These are phyloP conservation scores for Tethya wilhelma DNA, from an alignment of 37 sponge, comb jelly and placozoan genomes.

Conservation along the genomic window DNA sequence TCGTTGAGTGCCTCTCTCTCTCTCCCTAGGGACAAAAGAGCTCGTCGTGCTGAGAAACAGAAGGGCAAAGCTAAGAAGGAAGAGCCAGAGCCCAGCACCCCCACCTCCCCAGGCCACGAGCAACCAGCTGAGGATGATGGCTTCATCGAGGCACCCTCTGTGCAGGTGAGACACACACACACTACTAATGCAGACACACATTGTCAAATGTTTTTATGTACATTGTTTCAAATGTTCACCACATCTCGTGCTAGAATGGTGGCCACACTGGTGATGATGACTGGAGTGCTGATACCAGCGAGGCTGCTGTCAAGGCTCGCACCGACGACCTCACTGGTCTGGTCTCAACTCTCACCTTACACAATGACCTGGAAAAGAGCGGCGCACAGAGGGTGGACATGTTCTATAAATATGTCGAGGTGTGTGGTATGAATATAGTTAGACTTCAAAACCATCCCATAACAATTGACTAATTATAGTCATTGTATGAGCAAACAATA, in stretches of 20 bases:
- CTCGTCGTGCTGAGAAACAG: slow-evolving; percentile 32
- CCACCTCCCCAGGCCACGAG: slow-evolving; percentile 4
- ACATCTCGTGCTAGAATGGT: neutral
- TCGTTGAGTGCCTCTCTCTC: neutral
- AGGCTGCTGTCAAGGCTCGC: slow-evolving; percentile 81
- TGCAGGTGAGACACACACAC: neutral
- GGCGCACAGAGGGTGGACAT: slow-evolving; percentile 75
- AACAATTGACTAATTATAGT: too few relatives aligned
- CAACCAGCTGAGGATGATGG: slow-evolving; percentile 25
- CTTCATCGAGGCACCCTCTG: neutral
- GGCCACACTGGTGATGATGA: slow-evolving; percentile 68
- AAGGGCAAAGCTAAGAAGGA: slow-evolving; percentile 64
- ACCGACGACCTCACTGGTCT: slow-evolving; percentile 62
- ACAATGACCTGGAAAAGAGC: slow-evolving; percentile 73
- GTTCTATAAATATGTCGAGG: slow-evolving; percentile 91
- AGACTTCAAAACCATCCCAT: too few relatives aligned
- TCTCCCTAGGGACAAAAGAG: slow-evolving; percentile 40
- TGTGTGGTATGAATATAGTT: neutral
- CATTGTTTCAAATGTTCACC: neutral
- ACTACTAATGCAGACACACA: neutral
- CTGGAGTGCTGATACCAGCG: slow-evolving; percentile 91
- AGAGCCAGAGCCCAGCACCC: neutral
- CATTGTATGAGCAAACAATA: too few relatives aligned
- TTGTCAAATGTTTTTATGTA: neutral
- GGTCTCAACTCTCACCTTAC: slow-evolving; percentile 61